These are phyloP conservation scores for Stictonetta naevosa DNA, from an alignment of 2,113 vertebrate genomes.

Conservation along the genomic window DNA sequence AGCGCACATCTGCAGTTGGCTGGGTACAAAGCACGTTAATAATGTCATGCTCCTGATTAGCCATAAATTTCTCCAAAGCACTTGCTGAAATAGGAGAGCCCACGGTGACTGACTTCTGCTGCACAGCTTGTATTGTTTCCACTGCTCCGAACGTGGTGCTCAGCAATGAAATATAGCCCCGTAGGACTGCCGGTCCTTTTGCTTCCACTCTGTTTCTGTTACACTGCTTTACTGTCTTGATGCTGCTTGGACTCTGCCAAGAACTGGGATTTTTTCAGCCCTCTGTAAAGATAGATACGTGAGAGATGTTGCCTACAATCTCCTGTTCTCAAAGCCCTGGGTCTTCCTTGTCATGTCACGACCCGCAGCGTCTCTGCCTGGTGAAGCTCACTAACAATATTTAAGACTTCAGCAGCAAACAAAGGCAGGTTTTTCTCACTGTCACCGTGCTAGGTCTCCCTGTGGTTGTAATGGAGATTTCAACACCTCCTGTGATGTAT, in stretches of 20 bases:
- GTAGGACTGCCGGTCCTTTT: background rate
- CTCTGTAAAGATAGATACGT: background rate
- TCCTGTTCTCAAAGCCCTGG: background rate
- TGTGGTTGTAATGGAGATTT: background rate
- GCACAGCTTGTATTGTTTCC: background rate
- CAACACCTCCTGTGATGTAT: background rate
- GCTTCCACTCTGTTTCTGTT: background rate
- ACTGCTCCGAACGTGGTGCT: background rate
- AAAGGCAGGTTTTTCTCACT: background rate
- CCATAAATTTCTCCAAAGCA: background rate
- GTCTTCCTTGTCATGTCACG: background rate
- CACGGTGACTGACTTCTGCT: background rate
- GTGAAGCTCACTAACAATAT: background rate
- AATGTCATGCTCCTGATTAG: background rate
- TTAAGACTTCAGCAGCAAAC: background rate
- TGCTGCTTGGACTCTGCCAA: background rate
- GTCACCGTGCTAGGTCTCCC: background rate
- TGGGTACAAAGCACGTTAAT: background rate
- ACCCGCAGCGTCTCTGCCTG: background rate
- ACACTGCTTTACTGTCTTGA: background rate
- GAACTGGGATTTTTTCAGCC: background rate
- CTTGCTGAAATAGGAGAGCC: background rate
- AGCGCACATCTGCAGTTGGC: slow-evolving; percentile 24
- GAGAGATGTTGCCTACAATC: background rate
- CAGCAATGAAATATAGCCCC: slow-evolving; percentile 2